A percentile compares a stretch with the other conserved stretches of the same genome.
Conservation (phyloP, 30 jellyfish, hydroid and myxozoan species). For the Hydractinia echinata region DNA sequence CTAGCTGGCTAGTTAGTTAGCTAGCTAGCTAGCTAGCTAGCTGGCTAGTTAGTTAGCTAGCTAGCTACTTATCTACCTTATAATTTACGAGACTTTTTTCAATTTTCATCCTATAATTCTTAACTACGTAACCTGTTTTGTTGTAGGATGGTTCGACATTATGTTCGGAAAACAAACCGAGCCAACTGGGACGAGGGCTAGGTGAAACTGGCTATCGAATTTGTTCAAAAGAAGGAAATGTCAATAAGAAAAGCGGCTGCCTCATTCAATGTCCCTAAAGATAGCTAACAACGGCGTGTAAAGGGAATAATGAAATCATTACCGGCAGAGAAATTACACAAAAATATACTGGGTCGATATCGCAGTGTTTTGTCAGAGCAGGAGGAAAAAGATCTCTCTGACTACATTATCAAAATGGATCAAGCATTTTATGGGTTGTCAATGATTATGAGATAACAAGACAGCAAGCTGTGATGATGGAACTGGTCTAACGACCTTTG, state of each 20-base stretch:
- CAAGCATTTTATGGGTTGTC: slow-evolving; percentile 40
- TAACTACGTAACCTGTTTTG: too few species aligned
- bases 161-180: slow-evolving; percentile 30
- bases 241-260: slow-evolving; percentile 9
- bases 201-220: slow-evolving; percentile 24
- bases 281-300: not conserved
- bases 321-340: not conserved
- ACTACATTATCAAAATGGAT: slow-evolving; percentile 32
- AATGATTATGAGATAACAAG: not conserved
- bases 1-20: too few species aligned
- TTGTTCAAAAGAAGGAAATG: slow-evolving; percentile 23
- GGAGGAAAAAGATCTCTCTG: slow-evolving; percentile 10
- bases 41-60: too few species aligned
- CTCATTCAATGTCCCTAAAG: slow-evolving; percentile 3
- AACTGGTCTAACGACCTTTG: too few species aligned
- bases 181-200: not conserved
- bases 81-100: too few species aligned
- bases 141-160: slow-evolving; percentile 9
- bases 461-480: too few species aligned
- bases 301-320: not conserved
- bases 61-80: too few species aligned
- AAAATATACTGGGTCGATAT: not conserved
- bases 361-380: slow-evolving; percentile 5
- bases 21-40: too few species aligned
- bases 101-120: too few species aligned